Evolutionary conservation across 2,797 vertebrate species (phyloP).

Genomic region (Scomberomorus guttatus): DNA sequence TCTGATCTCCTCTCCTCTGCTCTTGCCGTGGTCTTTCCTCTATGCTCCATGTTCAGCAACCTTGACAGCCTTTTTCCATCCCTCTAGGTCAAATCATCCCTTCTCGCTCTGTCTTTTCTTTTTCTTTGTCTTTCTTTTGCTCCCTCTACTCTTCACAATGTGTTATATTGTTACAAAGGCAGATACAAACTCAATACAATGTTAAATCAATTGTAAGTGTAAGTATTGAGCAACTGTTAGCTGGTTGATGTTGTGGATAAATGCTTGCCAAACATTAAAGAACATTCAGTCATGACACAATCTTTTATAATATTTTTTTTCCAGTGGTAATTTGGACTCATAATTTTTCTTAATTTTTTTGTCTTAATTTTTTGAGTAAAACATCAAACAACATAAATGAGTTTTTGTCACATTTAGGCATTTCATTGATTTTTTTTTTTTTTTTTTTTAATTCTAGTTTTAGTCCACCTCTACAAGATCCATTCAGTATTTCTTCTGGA

Average conservation of each 20-base stretch:
- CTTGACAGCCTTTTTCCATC: slow-evolving; percentile 65
- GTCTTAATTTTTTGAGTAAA: too few relatives aligned
- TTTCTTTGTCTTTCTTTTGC: neutral
- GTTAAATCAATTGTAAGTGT: slow-evolving; percentile 2
- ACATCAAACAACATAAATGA: too few relatives aligned
- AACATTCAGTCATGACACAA: neutral
- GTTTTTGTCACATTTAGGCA: neutral
- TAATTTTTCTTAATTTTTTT: neutral
- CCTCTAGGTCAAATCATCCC: slow-evolving; percentile 63
- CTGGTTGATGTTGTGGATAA: neutral
- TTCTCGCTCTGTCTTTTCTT: slow-evolving; percentile 15
- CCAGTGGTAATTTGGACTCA: neutral
- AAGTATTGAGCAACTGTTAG: slow-evolving; percentile 15
- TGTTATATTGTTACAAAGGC: slow-evolving; percentile 24
- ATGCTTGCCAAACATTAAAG: slow-evolving; percentile 7
- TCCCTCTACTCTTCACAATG: slow-evolving; percentile 8
- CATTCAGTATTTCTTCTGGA: too few relatives aligned
- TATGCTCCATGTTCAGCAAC: slow-evolving; percentile 67
- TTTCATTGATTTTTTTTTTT: neutral
- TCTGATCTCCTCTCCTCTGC: slow-evolving; percentile 66
- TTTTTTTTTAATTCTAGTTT: neutral
- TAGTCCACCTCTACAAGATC: neutral
- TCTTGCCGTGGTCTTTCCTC: slow-evolving; percentile 56
- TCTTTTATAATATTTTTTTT: neutral
- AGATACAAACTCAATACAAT: slow-evolving; percentile 13